phyloP scores from a whole-genome alignment of 2,797 vertebrate species.

The Channa striata region DNA sequence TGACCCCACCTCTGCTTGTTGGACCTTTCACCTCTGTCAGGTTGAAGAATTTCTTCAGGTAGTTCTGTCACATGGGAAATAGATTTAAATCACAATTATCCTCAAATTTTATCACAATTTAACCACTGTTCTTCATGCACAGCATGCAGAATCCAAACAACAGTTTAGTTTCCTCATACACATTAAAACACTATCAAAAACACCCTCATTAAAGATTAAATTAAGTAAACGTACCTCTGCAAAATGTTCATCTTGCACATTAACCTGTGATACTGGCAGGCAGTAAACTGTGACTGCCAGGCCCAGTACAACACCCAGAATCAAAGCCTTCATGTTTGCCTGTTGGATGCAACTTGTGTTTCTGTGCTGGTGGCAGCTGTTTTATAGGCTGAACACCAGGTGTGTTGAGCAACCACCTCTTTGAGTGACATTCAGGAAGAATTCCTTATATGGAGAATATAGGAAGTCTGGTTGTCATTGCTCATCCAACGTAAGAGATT shows the following conservation, averaged over 20 bases:
- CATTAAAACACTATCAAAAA: background rate
- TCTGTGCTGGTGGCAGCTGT: constrained; percentile 27
- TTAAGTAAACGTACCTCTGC: constrained; percentile 70
- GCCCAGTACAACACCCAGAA: constrained; percentile 65
- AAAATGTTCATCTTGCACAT: constrained; percentile 55
- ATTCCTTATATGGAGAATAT: constrained; percentile 41
- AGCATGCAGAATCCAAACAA: background rate
- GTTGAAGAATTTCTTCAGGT: constrained; percentile 88
- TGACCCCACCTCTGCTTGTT: constrained; percentile 21
- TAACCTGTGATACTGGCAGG: constrained; percentile 49
- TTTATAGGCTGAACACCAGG: constrained; percentile 60
- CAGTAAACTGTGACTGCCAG: constrained; percentile 65
- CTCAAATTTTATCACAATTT: no score
- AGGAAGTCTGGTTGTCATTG: constrained; percentile 48
- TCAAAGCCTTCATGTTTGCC: constrained; percentile 73
- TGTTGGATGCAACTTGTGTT: constrained; percentile 22
- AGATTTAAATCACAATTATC: background rate
- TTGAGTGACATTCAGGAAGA: constrained; percentile 32
- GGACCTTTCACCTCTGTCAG: constrained; percentile 60
- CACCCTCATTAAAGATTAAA: background rate
- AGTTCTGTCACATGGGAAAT: constrained; percentile 76
- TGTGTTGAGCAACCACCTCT: constrained; percentile 62
- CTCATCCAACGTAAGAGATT: constrained; percentile 25
- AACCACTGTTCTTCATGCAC: no score
- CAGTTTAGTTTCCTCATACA: background rate